Percentiles rank a stretch among this genome's conserved stretches.
These are phyloP conservation scores for Panopea generosa DNA, from an alignment of 2,888 invertebrate genomes.

Conservation along the genomic window DNA sequence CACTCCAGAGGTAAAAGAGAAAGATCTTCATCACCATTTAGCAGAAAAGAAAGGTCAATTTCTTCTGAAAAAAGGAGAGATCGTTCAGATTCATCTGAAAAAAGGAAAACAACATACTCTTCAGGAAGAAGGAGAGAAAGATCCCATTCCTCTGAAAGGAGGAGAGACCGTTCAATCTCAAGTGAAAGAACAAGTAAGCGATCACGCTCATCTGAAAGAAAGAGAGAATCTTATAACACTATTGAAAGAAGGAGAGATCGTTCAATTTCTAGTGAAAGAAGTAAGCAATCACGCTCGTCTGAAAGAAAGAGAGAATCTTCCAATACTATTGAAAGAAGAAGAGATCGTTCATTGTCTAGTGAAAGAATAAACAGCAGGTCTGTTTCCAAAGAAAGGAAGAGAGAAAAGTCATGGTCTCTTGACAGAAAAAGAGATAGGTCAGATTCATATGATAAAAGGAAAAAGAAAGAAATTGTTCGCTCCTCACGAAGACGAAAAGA, in stretches of 20 bases:
- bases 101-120: slow-evolving; percentile 12
- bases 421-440: no score
- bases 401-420: no score
- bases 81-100: slow-evolving; percentile 14
- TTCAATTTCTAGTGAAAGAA: no score
- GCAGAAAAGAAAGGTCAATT: not conserved
- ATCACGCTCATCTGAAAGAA: no score
- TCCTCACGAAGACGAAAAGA: no score
- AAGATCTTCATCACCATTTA: not conserved
- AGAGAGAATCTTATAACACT: not conserved
- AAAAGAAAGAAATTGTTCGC: no score
- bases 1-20: not conserved
- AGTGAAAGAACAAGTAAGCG: no score
- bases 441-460: no score
- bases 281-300: no score
- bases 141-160: slow-evolving; percentile 5
- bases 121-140: slow-evolving; percentile 14
- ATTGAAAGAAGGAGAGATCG: not conserved
- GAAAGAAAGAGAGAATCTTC: not conserved
- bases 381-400: not conserved
- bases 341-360: no score
- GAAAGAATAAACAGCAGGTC: no score
- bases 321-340: not conserved
- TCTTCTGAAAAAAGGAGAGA: slow-evolving; percentile 4
- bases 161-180: no score